Conservation (phyloP, 1,140 invertebrate species). For the Caerostris darwini region DNA sequence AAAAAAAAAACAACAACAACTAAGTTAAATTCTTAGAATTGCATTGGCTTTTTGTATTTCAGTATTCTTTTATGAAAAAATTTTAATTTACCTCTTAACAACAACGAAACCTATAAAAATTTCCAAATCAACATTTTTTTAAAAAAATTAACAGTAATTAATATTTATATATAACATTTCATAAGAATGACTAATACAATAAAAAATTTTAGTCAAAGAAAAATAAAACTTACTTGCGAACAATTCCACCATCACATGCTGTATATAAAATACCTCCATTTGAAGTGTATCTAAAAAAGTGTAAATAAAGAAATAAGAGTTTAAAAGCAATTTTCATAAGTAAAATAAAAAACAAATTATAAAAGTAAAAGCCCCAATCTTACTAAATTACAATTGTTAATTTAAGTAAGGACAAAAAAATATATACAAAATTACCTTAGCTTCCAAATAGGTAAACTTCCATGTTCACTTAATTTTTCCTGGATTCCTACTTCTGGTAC, state of each 20-base stretch:
- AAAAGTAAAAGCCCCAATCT: no score
- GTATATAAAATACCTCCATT: constrained; percentile 83
- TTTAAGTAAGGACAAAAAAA: not conserved
- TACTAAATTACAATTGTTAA: no score
- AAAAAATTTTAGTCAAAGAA: not conserved
- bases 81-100: no score
- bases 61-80: no score
- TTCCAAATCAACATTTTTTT: no score
- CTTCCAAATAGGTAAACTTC: constrained; percentile 83
- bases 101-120: no score
- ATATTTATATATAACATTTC: not conserved
- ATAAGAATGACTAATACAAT: not conserved
- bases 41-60: no score
- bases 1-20: no score
- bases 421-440: constrained; percentile 80
- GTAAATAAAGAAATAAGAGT: no score
- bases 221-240: constrained; percentile 80
- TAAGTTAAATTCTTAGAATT: no score
- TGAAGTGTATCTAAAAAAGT: constrained; percentile 82
- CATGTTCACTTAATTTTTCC: constrained; percentile 82
- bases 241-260: constrained; percentile 83
- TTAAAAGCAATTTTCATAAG: no score
- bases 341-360: no score
- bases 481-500: constrained; percentile 83
- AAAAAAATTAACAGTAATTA: not conserved